Evolutionary conservation across 2,797 vertebrate species (phyloP).

Genomic region (Artibeus jamaicensis): DNA sequence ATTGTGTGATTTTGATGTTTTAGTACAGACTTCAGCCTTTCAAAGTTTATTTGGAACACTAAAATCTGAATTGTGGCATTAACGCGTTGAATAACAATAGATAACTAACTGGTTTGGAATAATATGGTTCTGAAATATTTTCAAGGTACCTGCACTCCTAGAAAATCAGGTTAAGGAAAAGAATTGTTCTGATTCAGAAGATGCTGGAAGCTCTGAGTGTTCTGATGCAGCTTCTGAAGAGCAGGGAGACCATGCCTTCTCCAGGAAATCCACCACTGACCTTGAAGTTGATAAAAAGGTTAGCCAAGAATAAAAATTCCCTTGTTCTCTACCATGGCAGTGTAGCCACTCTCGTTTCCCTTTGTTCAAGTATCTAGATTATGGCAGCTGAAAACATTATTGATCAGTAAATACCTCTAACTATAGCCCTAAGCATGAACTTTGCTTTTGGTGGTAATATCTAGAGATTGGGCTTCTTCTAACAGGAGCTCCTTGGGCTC

Average conservation of each 20-base stretch:
- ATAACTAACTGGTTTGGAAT: background rate
- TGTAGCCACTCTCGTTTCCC: background rate
- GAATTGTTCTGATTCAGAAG: conserved; percentile 79
- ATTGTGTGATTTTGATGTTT: background rate
- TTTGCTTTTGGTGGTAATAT: background rate
- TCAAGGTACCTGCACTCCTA: conserved; percentile 92
- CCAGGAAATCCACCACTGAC: conserved; percentile 72
- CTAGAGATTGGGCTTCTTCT: background rate
- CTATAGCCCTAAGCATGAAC: background rate
- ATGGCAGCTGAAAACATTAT: background rate
- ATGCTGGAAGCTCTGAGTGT: conserved; percentile 66
- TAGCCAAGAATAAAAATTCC: background rate
- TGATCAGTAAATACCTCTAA: background rate
- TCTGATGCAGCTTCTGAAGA: conserved; percentile 79
- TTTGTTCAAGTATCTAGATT: background rate
- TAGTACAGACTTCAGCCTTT: background rate
- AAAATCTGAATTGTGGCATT: background rate
- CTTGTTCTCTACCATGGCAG: background rate
- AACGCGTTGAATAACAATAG: background rate
- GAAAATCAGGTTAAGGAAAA: conserved; percentile 78
- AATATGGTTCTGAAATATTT: conserved; percentile 17
- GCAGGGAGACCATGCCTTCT: conserved; percentile 62
- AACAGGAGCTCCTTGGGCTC: background rate
- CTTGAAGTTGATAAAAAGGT: conserved; percentile 90
- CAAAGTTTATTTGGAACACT: background rate